Evolutionary conservation across 1,140 invertebrate species (phyloP).

Genomic region (Matsumurasca onukii): DNA sequence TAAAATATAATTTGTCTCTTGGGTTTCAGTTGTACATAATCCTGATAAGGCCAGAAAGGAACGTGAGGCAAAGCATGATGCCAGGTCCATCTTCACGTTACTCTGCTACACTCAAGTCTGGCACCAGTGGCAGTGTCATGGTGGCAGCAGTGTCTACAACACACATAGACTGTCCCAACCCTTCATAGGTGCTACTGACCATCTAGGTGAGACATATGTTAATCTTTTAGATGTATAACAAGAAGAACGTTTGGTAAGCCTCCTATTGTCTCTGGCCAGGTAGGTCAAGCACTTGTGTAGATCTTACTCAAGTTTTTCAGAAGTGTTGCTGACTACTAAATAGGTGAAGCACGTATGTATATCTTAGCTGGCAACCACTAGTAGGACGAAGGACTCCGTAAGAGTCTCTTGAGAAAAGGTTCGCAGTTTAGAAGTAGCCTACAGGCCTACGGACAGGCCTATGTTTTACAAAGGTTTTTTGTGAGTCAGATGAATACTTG

Average conservation of each 20-base stretch:
- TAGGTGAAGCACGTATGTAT: background rate
- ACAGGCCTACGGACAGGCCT: no score
- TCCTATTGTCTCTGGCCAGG: background rate
- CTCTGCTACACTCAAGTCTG: constrained; percentile 36
- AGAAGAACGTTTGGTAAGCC: background rate
- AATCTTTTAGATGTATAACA: background rate
- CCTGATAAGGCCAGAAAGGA: constrained; percentile 85
- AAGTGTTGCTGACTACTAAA: background rate
- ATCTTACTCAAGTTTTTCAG: background rate
- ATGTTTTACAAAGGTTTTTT: no score
- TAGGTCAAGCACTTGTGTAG: background rate
- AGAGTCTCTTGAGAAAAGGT: no score
- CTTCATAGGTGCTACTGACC: constrained; percentile 7
- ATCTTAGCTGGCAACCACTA: no score
- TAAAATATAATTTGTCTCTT: background rate
- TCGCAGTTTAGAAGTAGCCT: no score
- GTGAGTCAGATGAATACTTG: no score
- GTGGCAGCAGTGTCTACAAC: constrained; percentile 35
- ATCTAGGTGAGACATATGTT: background rate
- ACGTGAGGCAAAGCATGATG: constrained; percentile 91
- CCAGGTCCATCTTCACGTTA: constrained; percentile 46
- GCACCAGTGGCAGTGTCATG: constrained; percentile 38
- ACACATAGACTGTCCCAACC: constrained; percentile 24
- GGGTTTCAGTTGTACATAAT: constrained; percentile 87
- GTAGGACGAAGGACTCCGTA: no score